A percentile compares a stretch with the other conserved stretches of the same genome.
These are phyloP conservation scores for Chrysolina americana DNA, from an alignment of 2,888 invertebrate species.

Conservation along the genomic window DNA sequence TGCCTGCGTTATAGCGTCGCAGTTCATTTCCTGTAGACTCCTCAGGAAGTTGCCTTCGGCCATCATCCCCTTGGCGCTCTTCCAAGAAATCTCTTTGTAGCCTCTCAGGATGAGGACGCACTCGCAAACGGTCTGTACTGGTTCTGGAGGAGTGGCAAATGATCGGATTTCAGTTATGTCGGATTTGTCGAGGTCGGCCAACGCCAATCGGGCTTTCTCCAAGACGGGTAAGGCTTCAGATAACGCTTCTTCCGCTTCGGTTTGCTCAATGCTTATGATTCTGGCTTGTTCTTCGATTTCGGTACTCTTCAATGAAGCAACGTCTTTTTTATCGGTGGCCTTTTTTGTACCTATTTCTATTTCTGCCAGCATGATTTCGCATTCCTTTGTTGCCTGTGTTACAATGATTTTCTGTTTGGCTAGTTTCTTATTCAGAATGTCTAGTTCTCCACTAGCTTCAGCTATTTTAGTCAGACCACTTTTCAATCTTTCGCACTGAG, in stretches of 20 bases:
- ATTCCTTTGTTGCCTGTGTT: constrained; percentile 84
- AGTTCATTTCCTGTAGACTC: constrained; percentile 89
- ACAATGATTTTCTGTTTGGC: constrained; percentile 88
- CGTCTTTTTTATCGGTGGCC: constrained; percentile 83
- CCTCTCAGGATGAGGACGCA: constrained; percentile 90
- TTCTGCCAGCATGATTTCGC: constrained; percentile 82
- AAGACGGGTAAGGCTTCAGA: constrained; percentile 88
- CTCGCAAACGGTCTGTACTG: constrained; percentile 91
- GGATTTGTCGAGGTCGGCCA: constrained; percentile 87
- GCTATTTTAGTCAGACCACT: constrained; percentile 87
- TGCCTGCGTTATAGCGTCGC: constrained; percentile 80
- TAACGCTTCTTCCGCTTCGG: constrained; percentile 86
- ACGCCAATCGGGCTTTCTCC: constrained; percentile 84
- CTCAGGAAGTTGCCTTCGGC: constrained; percentile 88
- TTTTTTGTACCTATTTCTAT: constrained; percentile 80
- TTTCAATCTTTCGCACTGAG: constrained; percentile 79
- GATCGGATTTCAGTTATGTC: constrained; percentile 95
- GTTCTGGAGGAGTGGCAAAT: constrained; percentile 91
- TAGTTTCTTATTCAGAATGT: constrained; percentile 83
- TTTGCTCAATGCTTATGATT: constrained; percentile 85
- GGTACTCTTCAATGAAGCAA: constrained; percentile 84
- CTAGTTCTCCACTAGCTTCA: constrained; percentile 87
- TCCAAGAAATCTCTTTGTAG: constrained; percentile 90
- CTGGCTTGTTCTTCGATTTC: constrained; percentile 88
- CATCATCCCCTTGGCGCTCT: constrained; percentile 93